phyloP scores from a whole-genome alignment of 2,797 vertebrate genomes.

The Hybognathus amarus region DNA sequence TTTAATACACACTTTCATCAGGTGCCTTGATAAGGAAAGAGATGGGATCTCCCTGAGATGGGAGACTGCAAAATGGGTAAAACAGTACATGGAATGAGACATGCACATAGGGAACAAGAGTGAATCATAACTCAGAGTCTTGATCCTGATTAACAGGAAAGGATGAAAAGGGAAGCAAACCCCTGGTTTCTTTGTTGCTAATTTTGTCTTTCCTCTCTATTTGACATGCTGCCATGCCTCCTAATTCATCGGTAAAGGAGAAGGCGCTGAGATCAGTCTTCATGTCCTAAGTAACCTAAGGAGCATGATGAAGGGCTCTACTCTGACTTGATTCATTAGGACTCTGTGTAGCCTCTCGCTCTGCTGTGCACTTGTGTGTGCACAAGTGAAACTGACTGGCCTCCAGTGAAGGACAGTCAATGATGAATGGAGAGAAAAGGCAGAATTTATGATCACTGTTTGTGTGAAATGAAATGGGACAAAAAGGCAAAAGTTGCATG shows the following conservation, averaged over 20 bases:
- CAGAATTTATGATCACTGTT: neutral
- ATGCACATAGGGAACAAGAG: conserved; percentile 15
- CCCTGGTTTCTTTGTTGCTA: neutral
- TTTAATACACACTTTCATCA: conserved; percentile 20
- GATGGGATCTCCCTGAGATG: conserved; percentile 1
- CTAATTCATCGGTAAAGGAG: conserved; percentile 38
- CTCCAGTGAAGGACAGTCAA: conserved; percentile 37
- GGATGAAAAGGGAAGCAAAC: neutral
- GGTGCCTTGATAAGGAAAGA: conserved; percentile 18
- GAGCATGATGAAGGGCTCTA: conserved; percentile 37
- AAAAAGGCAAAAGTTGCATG: conserved; percentile 10
- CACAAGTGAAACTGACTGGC: conserved; percentile 46
- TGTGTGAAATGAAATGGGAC: neutral
- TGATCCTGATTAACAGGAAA: conserved; percentile 32
- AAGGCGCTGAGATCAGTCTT: conserved; percentile 49
- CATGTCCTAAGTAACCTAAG: conserved; percentile 21
- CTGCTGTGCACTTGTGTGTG: conserved; percentile 44
- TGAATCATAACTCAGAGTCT: conserved; percentile 37
- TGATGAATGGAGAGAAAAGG: conserved; percentile 20
- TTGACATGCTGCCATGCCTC: conserved; percentile 12
- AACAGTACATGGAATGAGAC: neutral
- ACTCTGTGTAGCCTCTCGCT: conserved; percentile 43
- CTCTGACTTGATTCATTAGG: conserved; percentile 51
- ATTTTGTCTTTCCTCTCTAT: conserved; percentile 2
- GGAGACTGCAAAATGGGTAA: neutral